Base-by-base conservation (phyloP, 2,797 vertebrate species). In the Vireo griseus region DNA sequence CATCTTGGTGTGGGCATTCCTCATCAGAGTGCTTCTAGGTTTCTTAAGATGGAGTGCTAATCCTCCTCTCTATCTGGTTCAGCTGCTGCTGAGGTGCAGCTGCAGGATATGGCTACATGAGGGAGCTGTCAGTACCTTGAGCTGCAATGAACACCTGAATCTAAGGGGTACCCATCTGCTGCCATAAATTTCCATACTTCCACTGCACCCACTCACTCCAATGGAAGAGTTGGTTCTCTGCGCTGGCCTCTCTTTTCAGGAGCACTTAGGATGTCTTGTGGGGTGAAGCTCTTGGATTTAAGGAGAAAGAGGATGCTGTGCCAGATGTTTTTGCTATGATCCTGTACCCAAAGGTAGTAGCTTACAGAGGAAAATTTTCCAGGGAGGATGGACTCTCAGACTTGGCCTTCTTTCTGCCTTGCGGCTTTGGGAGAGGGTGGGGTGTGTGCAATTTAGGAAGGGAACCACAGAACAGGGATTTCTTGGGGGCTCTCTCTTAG, bases 381-480 rank as follows among this genome's bases (percentile, higher is more conserved):
- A 25, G 37, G 19, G 25, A 47, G 28, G 22, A 37, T n/a, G 35
- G 71, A 28, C 29, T 40, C 54, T 58, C 39, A 79, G 63, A 52
- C 16, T 2, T 31, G 44, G 16, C 24, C 21, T 66, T 35, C 61
- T 86, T 86, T 76, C 28, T 86, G 47, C 33, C 16, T 9, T 66
- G 76, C 55, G 44, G 29, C 40, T 67, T 71, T 79, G 40, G 42
- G 47, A 82, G 79, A 18, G 33, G 21, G 17, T 50, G 8, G 14
- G 3, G 2, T 72, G 5, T 0, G 0, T 44, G 25, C 0, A 0
- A 21, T 61, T 13, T 86, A 62, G 18, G 31, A 31, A 88, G 17
- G 22, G 20, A 47, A 28, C 40, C 13, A 15, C 4, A 50, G 26
- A 42, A 13, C 33, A 44, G 20, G 31, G 19, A 26, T 54, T 94